Conservation (phyloP, 1,140 invertebrate species). For the Scaptomyza hsui region DNA sequence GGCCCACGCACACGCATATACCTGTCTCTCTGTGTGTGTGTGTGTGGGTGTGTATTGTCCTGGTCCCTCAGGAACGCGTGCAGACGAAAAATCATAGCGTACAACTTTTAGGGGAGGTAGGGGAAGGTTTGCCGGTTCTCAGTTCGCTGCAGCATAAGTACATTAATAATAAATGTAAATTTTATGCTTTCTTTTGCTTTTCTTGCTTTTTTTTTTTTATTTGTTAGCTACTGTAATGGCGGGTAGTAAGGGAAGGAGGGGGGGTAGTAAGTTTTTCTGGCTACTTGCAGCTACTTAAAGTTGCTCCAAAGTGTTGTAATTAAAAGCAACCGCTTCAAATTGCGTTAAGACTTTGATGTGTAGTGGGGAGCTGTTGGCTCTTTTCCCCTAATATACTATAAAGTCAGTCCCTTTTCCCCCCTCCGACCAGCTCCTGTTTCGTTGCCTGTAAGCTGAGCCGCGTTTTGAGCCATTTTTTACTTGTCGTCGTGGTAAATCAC, state of each 20-base stretch:
- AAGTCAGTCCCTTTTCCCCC: background rate
- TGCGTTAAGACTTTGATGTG: conserved; percentile 15
- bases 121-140: conserved; percentile 19
- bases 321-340: conserved; percentile 51
- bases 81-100: conserved; percentile 37
- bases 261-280: conserved; percentile 14
- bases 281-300: conserved; percentile 57
- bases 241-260: background rate
- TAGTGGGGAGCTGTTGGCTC: conserved; percentile 5
- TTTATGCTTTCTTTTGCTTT: conserved; percentile 53
- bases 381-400: background rate
- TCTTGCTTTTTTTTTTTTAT: conserved; percentile 21
- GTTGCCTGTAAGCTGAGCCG: conserved; percentile 34
- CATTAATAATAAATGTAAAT: conserved; percentile 82
- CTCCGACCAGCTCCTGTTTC: conserved; percentile 2
- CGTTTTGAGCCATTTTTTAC: conserved; percentile 40
- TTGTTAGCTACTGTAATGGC: background rate
- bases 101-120: conserved; percentile 31
- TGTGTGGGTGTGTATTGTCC: background rate
- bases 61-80: conserved; percentile 2
- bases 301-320: conserved; percentile 66
- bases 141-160: conserved; percentile 46
- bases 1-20: background rate
- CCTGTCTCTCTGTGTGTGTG: conserved; percentile 3
- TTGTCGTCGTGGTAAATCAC: conserved; percentile 51